phyloP scores from a whole-genome alignment of 2,888 invertebrate genomes.

The Spilarctia lutea region DNA sequence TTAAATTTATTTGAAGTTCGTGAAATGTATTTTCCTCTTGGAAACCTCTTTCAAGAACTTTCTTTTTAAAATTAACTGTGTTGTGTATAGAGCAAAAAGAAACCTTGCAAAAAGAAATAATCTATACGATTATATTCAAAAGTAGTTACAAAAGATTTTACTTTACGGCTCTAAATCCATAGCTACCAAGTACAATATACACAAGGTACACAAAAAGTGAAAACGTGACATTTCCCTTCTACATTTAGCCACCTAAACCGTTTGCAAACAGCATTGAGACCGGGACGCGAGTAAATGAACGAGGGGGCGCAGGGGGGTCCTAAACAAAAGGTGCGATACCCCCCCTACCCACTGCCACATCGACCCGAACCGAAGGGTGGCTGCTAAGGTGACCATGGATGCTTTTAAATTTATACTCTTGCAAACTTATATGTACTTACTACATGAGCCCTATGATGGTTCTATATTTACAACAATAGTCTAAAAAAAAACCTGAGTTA shows the following conservation, averaged over 20 bases:
- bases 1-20: too few relatives aligned
- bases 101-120: background rate
- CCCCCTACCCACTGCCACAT: constrained; percentile 67
- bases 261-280: constrained; percentile 82
- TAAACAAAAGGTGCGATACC: constrained; percentile 85
- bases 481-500: too few relatives aligned
- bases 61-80: background rate
- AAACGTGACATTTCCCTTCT: constrained; percentile 82
- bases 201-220: constrained; percentile 74
- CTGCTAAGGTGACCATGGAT: constrained; percentile 53
- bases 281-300: constrained; percentile 80
- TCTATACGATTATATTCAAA: constrained; percentile 4
- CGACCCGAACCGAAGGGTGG: constrained; percentile 73
- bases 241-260: constrained; percentile 85
- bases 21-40: too few relatives aligned
- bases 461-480: too few relatives aligned
- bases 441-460: too few relatives aligned
- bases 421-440: background rate
- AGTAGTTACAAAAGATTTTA: constrained; percentile 6
- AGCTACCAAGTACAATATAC: constrained; percentile 8
- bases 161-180: constrained; percentile 7
- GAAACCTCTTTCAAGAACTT: background rate
- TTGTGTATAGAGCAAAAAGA: background rate
- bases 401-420: background rate
- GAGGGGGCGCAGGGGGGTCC: constrained; percentile 70